Conservation (phyloP, 2,113 vertebrate genomes). For the Tenebrosternarchus preto region DNA sequence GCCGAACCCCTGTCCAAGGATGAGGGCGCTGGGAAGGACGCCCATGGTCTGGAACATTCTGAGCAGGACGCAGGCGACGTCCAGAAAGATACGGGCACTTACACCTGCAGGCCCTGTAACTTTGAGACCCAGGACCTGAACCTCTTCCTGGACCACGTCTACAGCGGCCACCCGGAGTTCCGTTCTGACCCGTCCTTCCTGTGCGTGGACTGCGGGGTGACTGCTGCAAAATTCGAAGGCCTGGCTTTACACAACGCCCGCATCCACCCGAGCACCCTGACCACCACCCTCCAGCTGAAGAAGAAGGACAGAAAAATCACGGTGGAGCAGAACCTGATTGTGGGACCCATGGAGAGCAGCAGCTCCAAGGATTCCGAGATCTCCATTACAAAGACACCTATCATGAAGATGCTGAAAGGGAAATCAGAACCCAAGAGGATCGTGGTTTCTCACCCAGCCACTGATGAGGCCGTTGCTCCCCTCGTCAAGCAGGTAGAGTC, state of each 20-base stretch:
- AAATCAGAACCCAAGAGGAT: constrained; percentile 92
- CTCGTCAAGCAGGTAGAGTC: constrained; percentile 63
- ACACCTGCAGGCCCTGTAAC: constrained; percentile 85
- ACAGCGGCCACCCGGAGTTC: constrained; percentile 88
- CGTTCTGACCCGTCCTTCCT: constrained; percentile 85
- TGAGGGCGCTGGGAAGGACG: constrained; percentile 54
- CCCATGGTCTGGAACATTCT: constrained; percentile 55
- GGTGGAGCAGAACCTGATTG: constrained; percentile 82
- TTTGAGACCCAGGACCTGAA: constrained; percentile 88
- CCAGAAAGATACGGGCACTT: constrained; percentile 74
- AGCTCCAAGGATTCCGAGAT: constrained; percentile 80
- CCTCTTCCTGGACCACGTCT: constrained; percentile 89
- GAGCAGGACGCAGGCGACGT: constrained; percentile 63
- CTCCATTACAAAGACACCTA: constrained; percentile 94
- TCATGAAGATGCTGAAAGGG: constrained; percentile 96
- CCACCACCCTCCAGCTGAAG: constrained; percentile 81
- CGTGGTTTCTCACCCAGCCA: constrained; percentile 72
- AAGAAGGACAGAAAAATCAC: constrained; percentile 77
- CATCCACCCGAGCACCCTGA: constrained; percentile 74
- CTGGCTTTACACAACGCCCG: constrained; percentile 89
- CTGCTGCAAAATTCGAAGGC: constrained; percentile 86
- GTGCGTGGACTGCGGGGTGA: constrained; percentile 82
- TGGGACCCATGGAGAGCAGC: constrained; percentile 59
- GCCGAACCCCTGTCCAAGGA: constrained; percentile 60
- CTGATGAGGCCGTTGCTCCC: constrained; percentile 74